These are phyloP conservation scores for Aleiodes alternator DNA, from an alignment of 2,888 invertebrate genomes.

Conservation along the genomic window DNA sequence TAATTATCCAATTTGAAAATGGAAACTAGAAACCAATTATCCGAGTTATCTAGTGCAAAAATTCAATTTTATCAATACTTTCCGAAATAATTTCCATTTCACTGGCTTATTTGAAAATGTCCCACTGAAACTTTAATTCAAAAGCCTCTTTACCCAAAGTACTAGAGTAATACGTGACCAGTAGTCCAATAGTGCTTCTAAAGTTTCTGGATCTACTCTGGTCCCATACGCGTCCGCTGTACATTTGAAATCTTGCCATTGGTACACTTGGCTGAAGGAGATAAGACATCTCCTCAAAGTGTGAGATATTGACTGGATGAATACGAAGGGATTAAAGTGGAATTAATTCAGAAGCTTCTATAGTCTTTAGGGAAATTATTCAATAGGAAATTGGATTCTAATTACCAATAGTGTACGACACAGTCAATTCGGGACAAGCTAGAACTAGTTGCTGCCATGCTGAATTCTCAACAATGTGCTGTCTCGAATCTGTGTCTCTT, in stretches of 20 bases:
- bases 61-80: too few relatives aligned
- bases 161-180: constrained; percentile 73
- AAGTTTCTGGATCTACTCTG: constrained; percentile 76
- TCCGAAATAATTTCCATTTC: background rate
- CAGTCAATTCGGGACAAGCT: constrained; percentile 73
- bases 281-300: constrained; percentile 75
- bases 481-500: constrained; percentile 74
- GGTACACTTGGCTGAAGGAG: constrained; percentile 76
- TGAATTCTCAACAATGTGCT: constrained; percentile 72
- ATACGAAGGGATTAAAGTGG: constrained; percentile 13
- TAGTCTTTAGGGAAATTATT: background rate
- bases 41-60: too few relatives aligned
- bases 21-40: too few relatives aligned
- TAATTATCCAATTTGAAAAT: too few relatives aligned
- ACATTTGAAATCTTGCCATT: constrained; percentile 74
- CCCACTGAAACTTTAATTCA: background rate
- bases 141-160: constrained; percentile 72
- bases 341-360: constrained; percentile 11
- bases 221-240: constrained; percentile 75
- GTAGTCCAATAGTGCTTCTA: constrained; percentile 72
- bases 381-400: constrained; percentile 43
- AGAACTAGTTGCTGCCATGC: constrained; percentile 74
- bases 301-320: constrained; percentile 73
- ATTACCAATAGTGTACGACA: constrained; percentile 72
- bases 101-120: background rate